Percentiles rank a stretch among this genome's conserved stretches.
phyloP scores from a whole-genome alignment of 2,797 vertebrate species.

The Xenops minutus region DNA sequence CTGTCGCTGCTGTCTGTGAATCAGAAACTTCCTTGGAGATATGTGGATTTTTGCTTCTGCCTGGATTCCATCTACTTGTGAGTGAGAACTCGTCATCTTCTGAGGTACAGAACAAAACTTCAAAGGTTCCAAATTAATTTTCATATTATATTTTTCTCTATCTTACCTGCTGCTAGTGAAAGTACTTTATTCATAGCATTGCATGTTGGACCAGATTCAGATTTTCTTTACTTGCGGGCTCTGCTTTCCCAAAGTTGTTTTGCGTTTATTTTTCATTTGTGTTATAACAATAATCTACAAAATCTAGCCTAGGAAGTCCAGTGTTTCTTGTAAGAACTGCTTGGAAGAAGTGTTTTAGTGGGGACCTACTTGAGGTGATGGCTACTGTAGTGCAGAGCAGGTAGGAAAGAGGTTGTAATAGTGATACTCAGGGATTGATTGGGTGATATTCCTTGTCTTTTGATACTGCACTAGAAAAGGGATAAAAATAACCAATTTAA shows the following conservation, averaged over 20 bases:
- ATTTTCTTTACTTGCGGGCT: neutral
- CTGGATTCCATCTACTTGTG: neutral
- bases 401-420: neutral
- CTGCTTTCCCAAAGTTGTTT: fast-evolving
- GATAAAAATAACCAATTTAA: neutral
- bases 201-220: fast-evolving
- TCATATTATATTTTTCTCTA: fast-evolving
- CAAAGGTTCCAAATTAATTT: fast-evolving
- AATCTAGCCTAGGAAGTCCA: fast-evolving
- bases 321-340: neutral
- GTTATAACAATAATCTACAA: neutral
- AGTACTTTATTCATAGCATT: fast-evolving
- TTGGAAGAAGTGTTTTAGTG: neutral
- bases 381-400: neutral
- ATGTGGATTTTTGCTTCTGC: fast-evolving
- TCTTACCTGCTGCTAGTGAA: neutral
- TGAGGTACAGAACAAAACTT: neutral
- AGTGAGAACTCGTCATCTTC: fast-evolving
- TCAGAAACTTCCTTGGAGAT: neutral
- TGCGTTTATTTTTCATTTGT: fast-evolving
- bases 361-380: neutral
- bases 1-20: fast-evolving
- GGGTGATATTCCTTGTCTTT: neutral
- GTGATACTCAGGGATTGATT: neutral
- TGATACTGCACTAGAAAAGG: neutral